These are phyloP conservation scores for Simalia tracyae DNA, from an alignment of 2,797 vertebrate species.

Conservation along the genomic window DNA sequence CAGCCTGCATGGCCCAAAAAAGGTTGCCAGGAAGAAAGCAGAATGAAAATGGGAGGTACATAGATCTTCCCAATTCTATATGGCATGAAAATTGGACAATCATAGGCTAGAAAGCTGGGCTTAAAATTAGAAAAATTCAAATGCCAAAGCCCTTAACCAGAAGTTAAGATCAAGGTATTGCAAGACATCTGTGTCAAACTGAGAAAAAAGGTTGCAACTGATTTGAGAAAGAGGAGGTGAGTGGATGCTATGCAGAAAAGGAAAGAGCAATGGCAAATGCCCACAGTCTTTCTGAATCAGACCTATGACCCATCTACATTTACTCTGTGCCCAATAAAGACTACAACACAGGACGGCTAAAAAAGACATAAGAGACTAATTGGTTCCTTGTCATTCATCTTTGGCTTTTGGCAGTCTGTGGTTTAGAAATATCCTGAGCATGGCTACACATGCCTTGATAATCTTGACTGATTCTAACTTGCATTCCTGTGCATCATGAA, in stretches of 20 bases:
- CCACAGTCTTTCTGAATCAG: not conserved
- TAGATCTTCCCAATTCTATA: not conserved
- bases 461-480: not conserved
- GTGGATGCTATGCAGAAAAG: not conserved
- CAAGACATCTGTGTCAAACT: not conserved
- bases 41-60: not conserved
- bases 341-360: not conserved
- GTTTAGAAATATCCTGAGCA: constrained; percentile 7
- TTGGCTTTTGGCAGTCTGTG: constrained; percentile 14
- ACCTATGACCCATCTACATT: not conserved
- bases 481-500: not conserved
- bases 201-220: not conserved
- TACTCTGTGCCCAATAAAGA: not conserved
- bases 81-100: not conserved
- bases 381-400: constrained; percentile 47
- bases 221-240: not conserved
- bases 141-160: not conserved
- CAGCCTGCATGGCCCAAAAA: not conserved
- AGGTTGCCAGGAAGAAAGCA: not conserved
- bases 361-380: constrained; percentile 4
- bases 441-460: not conserved
- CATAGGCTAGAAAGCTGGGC: not conserved
- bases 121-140: not conserved
- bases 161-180: not conserved
- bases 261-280: constrained; percentile 7